phyloP scores from a whole-genome alignment of 2,797 vertebrate species.

The Zalophus californianus region DNA sequence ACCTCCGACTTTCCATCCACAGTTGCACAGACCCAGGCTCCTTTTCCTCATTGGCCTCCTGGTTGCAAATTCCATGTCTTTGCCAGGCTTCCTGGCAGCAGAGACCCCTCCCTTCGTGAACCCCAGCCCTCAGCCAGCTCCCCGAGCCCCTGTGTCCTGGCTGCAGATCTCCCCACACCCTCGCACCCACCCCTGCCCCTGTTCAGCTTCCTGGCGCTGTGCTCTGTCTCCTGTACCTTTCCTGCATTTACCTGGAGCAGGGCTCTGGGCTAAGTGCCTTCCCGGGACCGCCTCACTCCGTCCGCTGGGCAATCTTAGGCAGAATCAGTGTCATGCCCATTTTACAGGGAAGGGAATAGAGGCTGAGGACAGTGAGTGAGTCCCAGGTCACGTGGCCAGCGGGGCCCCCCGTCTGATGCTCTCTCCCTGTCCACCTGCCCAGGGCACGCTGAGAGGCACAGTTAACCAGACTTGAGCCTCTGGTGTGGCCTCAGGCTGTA shows the following conservation, averaged over 20 bases:
- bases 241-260: neutral
- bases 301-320: neutral
- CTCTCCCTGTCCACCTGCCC: too few relatives aligned
- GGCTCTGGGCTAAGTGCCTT: neutral
- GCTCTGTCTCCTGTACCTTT: neutral
- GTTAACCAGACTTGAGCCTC: neutral
- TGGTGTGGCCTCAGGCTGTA: neutral
- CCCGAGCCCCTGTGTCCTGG: rapidly evolving
- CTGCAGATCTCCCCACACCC: neutral
- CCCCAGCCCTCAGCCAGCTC: too few relatives aligned
- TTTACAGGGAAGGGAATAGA: neutral
- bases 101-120: neutral
- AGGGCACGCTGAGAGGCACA: neutral
- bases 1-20: neutral
- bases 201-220: too few relatives aligned
- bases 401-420: neutral
- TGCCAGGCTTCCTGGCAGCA: neutral
- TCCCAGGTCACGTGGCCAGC: rapidly evolving
- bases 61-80: neutral
- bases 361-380: neutral
- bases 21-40: rapidly evolving
- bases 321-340: rapidly evolving
- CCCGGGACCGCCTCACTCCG: rapidly evolving
- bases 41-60: neutral
- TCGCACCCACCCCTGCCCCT: neutral